Percentiles rank a stretch among this genome's conserved stretches.
Evolutionary conservation across 2,113 vertebrate genomes (phyloP).

Genomic region (Bettongia penicillata): DNA sequence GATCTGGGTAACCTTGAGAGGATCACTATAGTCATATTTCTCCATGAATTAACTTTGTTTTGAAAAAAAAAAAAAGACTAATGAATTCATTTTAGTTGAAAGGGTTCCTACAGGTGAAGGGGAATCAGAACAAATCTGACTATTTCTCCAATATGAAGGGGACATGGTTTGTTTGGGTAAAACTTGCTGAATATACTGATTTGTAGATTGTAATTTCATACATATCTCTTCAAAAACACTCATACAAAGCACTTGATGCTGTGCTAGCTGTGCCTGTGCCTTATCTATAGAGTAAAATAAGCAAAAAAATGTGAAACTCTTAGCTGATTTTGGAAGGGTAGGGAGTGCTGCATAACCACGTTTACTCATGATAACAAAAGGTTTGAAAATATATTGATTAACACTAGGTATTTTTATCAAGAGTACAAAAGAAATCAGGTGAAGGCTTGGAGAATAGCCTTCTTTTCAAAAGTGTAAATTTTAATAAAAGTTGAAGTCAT

Average conservation of each 20-base stretch:
- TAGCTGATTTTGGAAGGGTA: not conserved
- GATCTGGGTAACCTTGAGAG: not conserved
- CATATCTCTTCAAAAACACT: not conserved
- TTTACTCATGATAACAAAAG: not conserved
- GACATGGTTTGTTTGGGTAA: not conserved
- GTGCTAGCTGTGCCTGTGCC: not conserved
- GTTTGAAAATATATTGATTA: not conserved
- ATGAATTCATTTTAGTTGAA: not conserved
- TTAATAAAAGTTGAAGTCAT: constrained; percentile 26
- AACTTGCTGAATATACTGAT: not conserved
- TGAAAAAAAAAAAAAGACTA: not conserved
- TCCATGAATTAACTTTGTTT: not conserved
- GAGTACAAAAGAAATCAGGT: not conserved
- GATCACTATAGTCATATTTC: not conserved
- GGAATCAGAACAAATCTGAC: not conserved
- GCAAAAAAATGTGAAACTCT: not conserved
- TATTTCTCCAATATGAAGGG: not conserved
- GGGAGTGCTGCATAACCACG: not conserved
- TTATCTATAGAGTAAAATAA: not conserved
- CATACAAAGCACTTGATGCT: not conserved
- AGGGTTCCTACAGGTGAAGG: not conserved
- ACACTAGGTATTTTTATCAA: not conserved
- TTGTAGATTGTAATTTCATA: not conserved
- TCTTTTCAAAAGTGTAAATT: not conserved
- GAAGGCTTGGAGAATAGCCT: not conserved